phyloP scores from a whole-genome alignment of 2,888 invertebrate species.

The Mongoloraphidia duomilia region DNA sequence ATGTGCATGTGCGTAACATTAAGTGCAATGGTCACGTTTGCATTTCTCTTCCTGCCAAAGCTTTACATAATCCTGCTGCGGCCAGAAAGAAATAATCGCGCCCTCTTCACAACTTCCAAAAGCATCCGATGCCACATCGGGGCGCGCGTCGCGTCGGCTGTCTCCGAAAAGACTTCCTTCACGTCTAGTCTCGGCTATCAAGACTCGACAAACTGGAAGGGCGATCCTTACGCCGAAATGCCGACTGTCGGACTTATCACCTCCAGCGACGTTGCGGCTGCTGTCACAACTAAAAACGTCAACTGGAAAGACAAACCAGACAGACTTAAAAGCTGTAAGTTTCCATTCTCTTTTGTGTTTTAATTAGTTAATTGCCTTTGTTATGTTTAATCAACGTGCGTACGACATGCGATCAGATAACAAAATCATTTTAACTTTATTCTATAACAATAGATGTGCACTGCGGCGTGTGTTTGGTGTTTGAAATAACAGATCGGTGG shows the following conservation, averaged over 20 bases:
- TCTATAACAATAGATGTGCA: too few species aligned
- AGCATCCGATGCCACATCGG: constrained; percentile 57
- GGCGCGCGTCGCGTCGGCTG: constrained; percentile 31
- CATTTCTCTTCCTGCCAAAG: constrained; percentile 61
- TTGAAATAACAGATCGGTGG: too few species aligned
- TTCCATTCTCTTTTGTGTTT: too few species aligned
- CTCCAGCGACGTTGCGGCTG: constrained; percentile 16
- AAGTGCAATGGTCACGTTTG: constrained; percentile 55
- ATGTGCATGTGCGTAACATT: constrained; percentile 57
- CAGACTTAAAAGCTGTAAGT: neutral
- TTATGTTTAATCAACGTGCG: too few species aligned
- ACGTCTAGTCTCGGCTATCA: constrained; percentile 11
- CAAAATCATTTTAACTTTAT: too few species aligned
- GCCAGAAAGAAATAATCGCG: constrained; percentile 62
- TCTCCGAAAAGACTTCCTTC: constrained; percentile 27
- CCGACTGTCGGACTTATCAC: neutral
- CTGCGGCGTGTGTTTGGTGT: too few species aligned
- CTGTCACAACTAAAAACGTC: constrained; percentile 18
- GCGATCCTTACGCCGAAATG: neutral
- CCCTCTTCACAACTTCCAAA: constrained; percentile 58
- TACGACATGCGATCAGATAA: too few species aligned
- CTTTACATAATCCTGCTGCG: constrained; percentile 59
- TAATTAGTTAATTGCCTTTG: too few species aligned
- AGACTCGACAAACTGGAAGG: neutral
- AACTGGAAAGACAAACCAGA: constrained; percentile 13